A percentile compares a stretch with the other conserved stretches of the same genome.
phyloP scores from a whole-genome alignment of 2,797 vertebrate species.

The Pipistrellus pygmaeus region DNA sequence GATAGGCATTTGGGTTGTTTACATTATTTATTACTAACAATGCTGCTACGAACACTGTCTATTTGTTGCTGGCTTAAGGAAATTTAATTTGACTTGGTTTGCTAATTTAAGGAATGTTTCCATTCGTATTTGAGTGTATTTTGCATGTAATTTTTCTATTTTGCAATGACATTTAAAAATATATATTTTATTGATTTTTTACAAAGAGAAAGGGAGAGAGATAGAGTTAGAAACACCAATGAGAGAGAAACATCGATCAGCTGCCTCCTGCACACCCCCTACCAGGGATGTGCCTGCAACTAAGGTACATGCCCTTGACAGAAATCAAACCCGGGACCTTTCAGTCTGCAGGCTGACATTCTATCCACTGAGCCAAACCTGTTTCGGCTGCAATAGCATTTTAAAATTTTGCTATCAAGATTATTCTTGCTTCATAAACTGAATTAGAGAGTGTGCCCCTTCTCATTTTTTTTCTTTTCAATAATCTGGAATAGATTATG shows the following conservation, averaged over 20 bases:
- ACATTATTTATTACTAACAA: not conserved
- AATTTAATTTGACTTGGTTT: slow-evolving; percentile 28
- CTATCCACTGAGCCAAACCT: no score
- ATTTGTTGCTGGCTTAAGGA: not conserved
- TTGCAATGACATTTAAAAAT: not conserved
- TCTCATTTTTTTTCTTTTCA: not conserved
- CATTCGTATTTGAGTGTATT: not conserved
- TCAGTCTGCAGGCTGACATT: no score
- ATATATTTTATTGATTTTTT: no score
- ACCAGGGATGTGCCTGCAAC: no score
- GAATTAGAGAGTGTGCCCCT: not conserved
- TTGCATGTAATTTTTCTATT: not conserved
- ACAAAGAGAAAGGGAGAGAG: no score
- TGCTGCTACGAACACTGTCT: not conserved
- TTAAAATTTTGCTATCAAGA: not conserved
- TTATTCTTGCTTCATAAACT: slow-evolving; percentile 1
- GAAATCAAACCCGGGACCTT: no score
- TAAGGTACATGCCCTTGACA: no score
- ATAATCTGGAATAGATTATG: not conserved
- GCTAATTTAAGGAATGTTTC: not conserved
- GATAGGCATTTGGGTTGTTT: not conserved
- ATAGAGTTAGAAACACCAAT: no score
- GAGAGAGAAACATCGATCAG: no score
- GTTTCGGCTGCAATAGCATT: not conserved
- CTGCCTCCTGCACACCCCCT: no score